A percentile compares a stretch with the other conserved stretches of the same genome.
Conservation (phyloP, 2,888 invertebrate genomes). For the Campoplex capitator region DNA sequence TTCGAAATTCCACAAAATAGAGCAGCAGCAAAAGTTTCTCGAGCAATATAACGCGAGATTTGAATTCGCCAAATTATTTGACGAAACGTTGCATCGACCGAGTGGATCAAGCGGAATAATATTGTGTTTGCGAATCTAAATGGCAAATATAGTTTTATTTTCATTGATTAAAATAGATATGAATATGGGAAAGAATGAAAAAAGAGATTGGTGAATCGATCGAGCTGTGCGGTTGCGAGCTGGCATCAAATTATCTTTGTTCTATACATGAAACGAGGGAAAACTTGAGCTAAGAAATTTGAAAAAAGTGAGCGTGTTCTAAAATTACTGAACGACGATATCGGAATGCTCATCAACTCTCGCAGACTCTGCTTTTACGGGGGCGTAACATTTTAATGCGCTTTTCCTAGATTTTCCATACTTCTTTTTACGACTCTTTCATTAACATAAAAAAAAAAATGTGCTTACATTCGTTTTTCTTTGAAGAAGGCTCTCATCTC, state of each 20-base stretch:
- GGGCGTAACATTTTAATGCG: not conserved
- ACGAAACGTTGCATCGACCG: not conserved
- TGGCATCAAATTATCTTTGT: not conserved
- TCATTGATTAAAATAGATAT: not conserved
- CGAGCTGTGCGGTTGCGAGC: not conserved
- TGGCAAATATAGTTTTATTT: not conserved
- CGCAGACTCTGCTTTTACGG: not conserved
- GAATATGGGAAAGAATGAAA: not conserved
- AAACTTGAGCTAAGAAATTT: not conserved
- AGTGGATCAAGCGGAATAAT: not conserved
- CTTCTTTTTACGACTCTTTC: constrained; percentile 5
- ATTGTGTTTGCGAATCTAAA: not conserved
- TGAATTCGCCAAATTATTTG: not conserved
- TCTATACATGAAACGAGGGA: not conserved
- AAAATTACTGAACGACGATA: not conserved
- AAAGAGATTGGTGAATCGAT: not conserved
- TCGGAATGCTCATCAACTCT: not conserved
- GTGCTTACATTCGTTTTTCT: not conserved
- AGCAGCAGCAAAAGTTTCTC: not conserved
- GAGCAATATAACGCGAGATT: too few species aligned
- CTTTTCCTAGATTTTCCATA: not conserved
- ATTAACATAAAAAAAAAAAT: constrained; percentile 16
- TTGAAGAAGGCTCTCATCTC: not conserved
- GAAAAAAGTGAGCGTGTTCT: not conserved
- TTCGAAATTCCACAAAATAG: not conserved